A percentile compares a stretch with the other conserved stretches of the same genome.
Evolutionary conservation across 2,113 vertebrate genomes (phyloP).

Genomic region (Pterocles gutturalis): DNA sequence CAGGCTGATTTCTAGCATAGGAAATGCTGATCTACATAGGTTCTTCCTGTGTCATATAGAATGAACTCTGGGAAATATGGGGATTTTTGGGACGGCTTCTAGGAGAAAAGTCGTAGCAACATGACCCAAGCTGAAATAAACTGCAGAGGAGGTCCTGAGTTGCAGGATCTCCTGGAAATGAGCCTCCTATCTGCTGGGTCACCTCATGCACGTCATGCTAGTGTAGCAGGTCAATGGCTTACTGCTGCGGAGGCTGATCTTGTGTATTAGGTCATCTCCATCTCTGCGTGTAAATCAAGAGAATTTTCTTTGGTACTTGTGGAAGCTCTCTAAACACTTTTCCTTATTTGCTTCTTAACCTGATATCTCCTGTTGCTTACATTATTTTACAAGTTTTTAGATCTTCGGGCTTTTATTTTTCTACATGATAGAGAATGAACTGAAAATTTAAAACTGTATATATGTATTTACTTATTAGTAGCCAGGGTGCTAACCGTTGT

Average conservation of each 20-base stretch:
- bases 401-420: neutral
- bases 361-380: neutral
- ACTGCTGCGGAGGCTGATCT: neutral
- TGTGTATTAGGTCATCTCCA: neutral
- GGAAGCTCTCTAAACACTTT: neutral
- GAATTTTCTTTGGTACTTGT: neutral
- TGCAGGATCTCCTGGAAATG: neutral
- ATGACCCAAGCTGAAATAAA: neutral
- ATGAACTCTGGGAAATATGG: neutral
- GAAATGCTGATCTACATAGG: neutral
- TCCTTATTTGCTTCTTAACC: neutral
- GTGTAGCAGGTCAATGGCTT: neutral
- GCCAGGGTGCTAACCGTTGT: neutral
- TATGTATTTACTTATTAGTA: neutral
- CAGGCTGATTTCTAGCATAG: neutral
- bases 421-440: neutral
- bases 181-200: neutral
- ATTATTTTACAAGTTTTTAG: neutral
- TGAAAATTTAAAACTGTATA: neutral
- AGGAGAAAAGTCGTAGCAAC: neutral
- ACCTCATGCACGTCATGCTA: neutral
- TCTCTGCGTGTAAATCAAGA: neutral
- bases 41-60: neutral
- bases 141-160: neutral
- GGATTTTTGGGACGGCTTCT: neutral